Base-by-base conservation (phyloP, 2,113 vertebrate species). In the Coptodon rendalli region DNA sequence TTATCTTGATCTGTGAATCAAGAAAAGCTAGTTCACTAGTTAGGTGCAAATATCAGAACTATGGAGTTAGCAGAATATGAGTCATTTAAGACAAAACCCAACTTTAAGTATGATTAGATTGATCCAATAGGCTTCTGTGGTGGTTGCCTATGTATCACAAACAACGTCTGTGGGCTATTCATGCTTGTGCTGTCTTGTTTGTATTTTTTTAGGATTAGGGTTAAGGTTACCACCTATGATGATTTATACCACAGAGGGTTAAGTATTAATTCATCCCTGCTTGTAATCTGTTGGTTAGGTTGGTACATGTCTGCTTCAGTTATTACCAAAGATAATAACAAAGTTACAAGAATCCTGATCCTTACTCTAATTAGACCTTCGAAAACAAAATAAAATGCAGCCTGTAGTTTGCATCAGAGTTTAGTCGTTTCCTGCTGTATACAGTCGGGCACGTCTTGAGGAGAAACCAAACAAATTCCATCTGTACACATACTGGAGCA, bases 401-500 rank as follows among this genome's bases (percentile, higher is more conserved):
- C 66, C 48, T 79, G 7, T 57, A 50, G 71, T 56, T 29, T 22
- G 31, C 54, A 24, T 31, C 56, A 68, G 48, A 52, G 34, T 38
- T 86, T 14, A 53, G 68, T 59, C 16, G 48, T 83, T 78, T 84
- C 16, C 73, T 57, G 13, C 50, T 53, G 36, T 56, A 90, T 53
- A 36, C 40, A 57, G 29, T 53, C 52, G 9, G 17, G 63, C 83
- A 45, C 6, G 3, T 63, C 82, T 48, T 24, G 36, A 71, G 38
- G 31, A 85, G 13, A 63, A 56, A 66, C 57, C 85, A 93, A 91
- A 89, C 86, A 89, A 45, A 90, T 31, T 84, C 91, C 91, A 92
- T 91, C 91, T 92, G 93, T 87, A 52, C 80, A 91, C 82, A 94
- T 19, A 88, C 52, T 81, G 84, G 38, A 81, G 87, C 80, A 2